Base-by-base conservation (phyloP, 2,797 vertebrate genomes). In the Bryconaethiops microstoma region DNA sequence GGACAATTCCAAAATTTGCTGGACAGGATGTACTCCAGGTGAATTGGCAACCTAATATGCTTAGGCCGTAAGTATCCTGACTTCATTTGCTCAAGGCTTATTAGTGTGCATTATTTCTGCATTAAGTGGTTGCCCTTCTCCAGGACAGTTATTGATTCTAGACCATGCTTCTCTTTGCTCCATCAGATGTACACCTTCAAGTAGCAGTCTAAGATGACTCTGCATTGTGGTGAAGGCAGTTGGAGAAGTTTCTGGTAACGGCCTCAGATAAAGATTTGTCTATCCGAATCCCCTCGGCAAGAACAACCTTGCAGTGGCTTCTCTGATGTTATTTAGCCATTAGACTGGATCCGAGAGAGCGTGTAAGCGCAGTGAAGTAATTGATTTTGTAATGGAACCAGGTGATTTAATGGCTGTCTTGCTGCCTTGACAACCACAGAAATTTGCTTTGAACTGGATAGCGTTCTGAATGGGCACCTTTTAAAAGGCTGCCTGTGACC, bases 321-420 rank as follows among this genome's bases (percentile, higher is more conserved):
- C 89, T 93, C 90, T 86, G 86, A 89, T 95, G 94, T 92, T 81
- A 89, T 96, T 95, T 94, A 91, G 90, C 93, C 91, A 93, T 94
- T 94, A 89, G 90, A 90, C 12, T 90, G 90, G 91, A 71, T 91
- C 64, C 90, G 91, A 91, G 87, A 92, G 92, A 90, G 92, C 90
- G 91, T 92, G 90, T 91, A 93, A 95, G 94, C 93, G 91, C 92
- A 86, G 93, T 90, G 86, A 94, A 91, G 93, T 95, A 95, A 98
- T 98, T 97, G 97, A 98, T 97, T 97, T 95, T 96, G 93, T 97
- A 97, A 97, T 96, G 94, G 95, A 94, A 95, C 92, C 94, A 94
- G 95, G 92, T 96, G 95, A 97, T 96, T 98, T 96, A 96, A 94
- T 93, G 94, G 93, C 93, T 90, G 91, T 91, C 90, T 91, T 39